A percentile compares a stretch with the other conserved stretches of the same genome.
phyloP scores from a whole-genome alignment of 2,888 invertebrate genomes.

The Eupithecia inturbata region DNA sequence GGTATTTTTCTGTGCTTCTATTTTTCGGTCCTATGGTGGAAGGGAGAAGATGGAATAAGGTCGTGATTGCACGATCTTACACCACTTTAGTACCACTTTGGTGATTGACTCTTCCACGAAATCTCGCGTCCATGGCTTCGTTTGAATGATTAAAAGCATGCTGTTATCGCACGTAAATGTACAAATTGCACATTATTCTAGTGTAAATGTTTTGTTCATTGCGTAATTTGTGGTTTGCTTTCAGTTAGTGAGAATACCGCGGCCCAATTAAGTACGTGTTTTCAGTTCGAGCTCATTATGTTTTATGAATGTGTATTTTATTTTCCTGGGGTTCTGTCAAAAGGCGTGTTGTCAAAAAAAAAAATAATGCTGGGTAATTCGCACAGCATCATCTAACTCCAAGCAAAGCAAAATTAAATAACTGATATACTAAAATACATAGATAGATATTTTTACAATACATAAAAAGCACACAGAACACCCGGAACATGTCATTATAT shows the following conservation, averaged over 20 bases:
- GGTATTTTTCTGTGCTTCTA: no score
- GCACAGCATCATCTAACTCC: background rate
- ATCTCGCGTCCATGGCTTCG: background rate
- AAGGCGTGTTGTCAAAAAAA: background rate
- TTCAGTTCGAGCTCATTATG: background rate
- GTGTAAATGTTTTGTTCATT: slow-evolving; percentile 3
- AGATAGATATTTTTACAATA: no score
- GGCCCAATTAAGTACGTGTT: background rate
- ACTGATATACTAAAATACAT: no score
- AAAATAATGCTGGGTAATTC: background rate
- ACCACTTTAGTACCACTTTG: no score
- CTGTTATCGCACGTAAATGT: background rate
- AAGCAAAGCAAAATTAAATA: no score
- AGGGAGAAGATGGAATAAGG: no score
- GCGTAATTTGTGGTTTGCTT: background rate
- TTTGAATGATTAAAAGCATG: background rate
- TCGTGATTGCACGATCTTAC: no score
- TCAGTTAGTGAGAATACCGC: background rate
- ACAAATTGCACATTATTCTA: background rate
- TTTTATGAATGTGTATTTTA: background rate
- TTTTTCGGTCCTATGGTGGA: no score
- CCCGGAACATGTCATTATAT: no score
- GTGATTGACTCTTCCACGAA: no score
- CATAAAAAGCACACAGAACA: no score
- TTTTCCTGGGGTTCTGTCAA: background rate